A percentile compares a stretch with the other conserved stretches of the same genome.
Evolutionary conservation across 1,140 invertebrate genomes (phyloP).

Genomic region (Panagrolaimus sp.): DNA sequence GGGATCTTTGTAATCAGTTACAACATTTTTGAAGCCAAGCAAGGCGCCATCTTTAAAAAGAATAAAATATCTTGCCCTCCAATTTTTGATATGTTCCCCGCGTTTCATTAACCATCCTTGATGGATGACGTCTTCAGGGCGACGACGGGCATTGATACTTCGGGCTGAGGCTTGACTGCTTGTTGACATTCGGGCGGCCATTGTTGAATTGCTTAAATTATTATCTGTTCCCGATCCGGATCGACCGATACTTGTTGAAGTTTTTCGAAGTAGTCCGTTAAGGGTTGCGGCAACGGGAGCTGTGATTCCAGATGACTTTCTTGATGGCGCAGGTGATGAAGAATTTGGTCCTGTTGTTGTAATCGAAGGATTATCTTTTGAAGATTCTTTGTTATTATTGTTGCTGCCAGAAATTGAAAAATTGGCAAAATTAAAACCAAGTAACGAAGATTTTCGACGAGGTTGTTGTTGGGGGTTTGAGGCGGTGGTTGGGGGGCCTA

Average conservation of each 20-base stretch:
- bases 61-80: slow-evolving; percentile 91
- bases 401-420: background rate
- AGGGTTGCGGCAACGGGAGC: background rate
- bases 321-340: slow-evolving; percentile 8
- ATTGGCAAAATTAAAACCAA: slow-evolving; percentile 8
- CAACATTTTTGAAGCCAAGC: slow-evolving; percentile 80
- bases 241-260: background rate
- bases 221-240: slow-evolving; percentile 5
- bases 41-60: slow-evolving; percentile 85
- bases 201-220: background rate
- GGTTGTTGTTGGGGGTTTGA: background rate
- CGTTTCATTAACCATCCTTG: slow-evolving; percentile 55
- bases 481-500: background rate
- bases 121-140: slow-evolving; percentile 31
- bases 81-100: slow-evolving; percentile 72
- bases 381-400: background rate
- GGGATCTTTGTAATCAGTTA: slow-evolving; percentile 68
- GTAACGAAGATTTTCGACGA: slow-evolving; percentile 10
- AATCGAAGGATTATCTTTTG: too few relatives aligned
- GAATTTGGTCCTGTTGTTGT: background rate
- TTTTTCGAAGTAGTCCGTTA: background rate
- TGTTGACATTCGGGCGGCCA: background rate
- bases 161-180: background rate
- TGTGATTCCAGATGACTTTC: background rate
- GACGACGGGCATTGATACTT: background rate